Conservation (phyloP, 2,113 vertebrate genomes). For the Lucifuga dentata region DNA sequence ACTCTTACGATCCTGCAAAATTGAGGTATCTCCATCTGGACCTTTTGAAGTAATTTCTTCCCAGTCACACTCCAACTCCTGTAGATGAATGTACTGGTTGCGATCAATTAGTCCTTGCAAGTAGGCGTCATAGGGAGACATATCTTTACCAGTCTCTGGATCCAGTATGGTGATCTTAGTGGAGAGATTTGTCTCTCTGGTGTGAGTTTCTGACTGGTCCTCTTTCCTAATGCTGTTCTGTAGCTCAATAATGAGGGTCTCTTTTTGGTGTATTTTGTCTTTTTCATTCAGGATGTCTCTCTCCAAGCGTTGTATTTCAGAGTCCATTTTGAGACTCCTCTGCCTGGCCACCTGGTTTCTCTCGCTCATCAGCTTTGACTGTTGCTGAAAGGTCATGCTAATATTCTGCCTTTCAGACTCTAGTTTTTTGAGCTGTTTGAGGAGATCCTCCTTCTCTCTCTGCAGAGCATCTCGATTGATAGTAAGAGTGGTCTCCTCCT, state of each 20-base stretch:
- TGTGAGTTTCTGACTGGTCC: conserved; percentile 88
- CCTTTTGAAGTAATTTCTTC: conserved; percentile 90
- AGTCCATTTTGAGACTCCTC: conserved; percentile 84
- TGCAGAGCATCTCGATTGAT: conserved; percentile 75
- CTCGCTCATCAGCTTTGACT: conserved; percentile 86
- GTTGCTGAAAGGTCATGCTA: conserved; percentile 85
- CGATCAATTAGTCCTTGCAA: conserved; percentile 89
- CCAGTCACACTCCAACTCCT: conserved; percentile 96
- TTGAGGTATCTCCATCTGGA: conserved; percentile 85
- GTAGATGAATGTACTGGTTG: conserved; percentile 91
- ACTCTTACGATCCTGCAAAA: conserved; percentile 93
- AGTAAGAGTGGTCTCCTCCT: conserved; percentile 84
- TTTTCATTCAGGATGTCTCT: conserved; percentile 89
- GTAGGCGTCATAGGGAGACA: conserved; percentile 96
- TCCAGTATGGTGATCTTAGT: conserved; percentile 95
- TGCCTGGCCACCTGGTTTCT: conserved; percentile 85
- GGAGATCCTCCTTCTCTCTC: conserved; percentile 84
- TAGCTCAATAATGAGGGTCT: conserved; percentile 86
- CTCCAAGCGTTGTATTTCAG: conserved; percentile 86
- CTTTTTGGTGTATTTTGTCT: conserved; percentile 89
- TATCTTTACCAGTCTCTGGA: conserved; percentile 91
- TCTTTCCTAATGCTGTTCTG: conserved; percentile 81
- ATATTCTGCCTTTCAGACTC: conserved; percentile 87
- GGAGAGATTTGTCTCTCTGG: conserved; percentile 91
- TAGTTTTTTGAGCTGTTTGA: conserved; percentile 83